A percentile compares a stretch with the other conserved stretches of the same genome.
Conservation (phyloP, 1,140 invertebrate species). For the Forficula auricularia region DNA sequence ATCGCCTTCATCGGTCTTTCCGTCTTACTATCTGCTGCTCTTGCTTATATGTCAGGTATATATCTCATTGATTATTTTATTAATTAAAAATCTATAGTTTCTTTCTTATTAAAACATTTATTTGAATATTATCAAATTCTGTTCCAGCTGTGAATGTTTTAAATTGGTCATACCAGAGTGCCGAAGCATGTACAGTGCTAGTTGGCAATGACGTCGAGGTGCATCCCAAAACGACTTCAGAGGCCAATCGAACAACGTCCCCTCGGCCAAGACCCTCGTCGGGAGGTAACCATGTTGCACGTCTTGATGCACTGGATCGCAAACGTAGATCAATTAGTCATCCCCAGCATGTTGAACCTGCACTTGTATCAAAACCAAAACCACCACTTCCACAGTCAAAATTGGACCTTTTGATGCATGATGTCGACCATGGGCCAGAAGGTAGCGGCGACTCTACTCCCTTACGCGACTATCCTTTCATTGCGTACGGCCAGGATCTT, state of each 20-base stretch:
- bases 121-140: too few relatives aligned
- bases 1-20: constrained; percentile 68
- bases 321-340: constrained; percentile 42
- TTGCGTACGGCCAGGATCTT: constrained; percentile 21
- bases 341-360: constrained; percentile 31
- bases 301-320: constrained; percentile 25
- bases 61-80: constrained; percentile 7
- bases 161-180: constrained; percentile 60
- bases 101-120: background rate
- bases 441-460: too few relatives aligned
- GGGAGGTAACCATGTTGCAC: constrained; percentile 38
- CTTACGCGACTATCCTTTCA: constrained; percentile 16
- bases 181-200: constrained; percentile 62
- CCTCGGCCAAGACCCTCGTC: constrained; percentile 33
- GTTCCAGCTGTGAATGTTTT: constrained; percentile 58
- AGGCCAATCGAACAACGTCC: constrained; percentile 22
- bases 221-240: constrained; percentile 9
- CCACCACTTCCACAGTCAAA: too few relatives aligned
- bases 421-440: too few relatives aligned
- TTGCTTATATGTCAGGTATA: constrained; percentile 77
- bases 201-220: constrained; percentile 50
- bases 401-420: too few relatives aligned
- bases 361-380: too few relatives aligned
- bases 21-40: constrained; percentile 56
- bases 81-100: background rate